phyloP scores from a whole-genome alignment of 1,140 invertebrate genomes.

The Batillaria attramentaria region DNA sequence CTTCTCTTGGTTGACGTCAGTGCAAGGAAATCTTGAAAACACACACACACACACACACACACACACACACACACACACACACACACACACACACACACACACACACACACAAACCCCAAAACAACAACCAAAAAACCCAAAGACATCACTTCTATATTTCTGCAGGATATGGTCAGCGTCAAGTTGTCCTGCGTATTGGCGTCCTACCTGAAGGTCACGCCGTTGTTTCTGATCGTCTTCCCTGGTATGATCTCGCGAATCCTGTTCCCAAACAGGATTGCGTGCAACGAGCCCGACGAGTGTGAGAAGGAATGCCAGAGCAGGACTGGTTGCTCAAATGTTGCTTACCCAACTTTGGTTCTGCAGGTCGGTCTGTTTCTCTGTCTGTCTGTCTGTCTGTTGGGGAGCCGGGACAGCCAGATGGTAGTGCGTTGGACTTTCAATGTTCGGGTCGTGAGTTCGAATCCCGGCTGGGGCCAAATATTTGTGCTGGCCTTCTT shows the following conservation, averaged over 20 bases:
- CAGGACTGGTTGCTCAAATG: slow-evolving; percentile 60
- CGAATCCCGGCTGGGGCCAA: too few species aligned
- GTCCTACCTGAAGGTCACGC: slow-evolving; percentile 75
- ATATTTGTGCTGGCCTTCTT: neutral
- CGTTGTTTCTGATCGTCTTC: slow-evolving; percentile 75
- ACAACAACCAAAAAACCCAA: too few species aligned
- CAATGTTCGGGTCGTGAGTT: too few species aligned
- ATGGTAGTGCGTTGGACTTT: neutral
- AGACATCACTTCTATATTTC: neutral
- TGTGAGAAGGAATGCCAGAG: slow-evolving; percentile 60
- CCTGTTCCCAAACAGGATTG: slow-evolving; percentile 71
- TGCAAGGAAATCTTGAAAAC: too few species aligned
- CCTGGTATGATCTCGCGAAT: slow-evolving; percentile 77
- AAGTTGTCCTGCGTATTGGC: slow-evolving; percentile 75
- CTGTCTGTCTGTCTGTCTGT: slow-evolving; percentile 2
- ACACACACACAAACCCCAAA: too few species aligned
- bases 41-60: too few species aligned
- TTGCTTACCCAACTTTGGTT: slow-evolving; percentile 66
- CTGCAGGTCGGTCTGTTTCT: slow-evolving; percentile 53
- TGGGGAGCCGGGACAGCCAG: too few species aligned
- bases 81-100: too few species aligned
- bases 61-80: too few species aligned
- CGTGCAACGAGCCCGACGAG: slow-evolving; percentile 63
- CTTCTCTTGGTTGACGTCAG: too few species aligned
- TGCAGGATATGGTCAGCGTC: slow-evolving; percentile 73